phyloP scores from a whole-genome alignment of 2,888 invertebrate genomes.

The Coelogynopora nodosa region DNA sequence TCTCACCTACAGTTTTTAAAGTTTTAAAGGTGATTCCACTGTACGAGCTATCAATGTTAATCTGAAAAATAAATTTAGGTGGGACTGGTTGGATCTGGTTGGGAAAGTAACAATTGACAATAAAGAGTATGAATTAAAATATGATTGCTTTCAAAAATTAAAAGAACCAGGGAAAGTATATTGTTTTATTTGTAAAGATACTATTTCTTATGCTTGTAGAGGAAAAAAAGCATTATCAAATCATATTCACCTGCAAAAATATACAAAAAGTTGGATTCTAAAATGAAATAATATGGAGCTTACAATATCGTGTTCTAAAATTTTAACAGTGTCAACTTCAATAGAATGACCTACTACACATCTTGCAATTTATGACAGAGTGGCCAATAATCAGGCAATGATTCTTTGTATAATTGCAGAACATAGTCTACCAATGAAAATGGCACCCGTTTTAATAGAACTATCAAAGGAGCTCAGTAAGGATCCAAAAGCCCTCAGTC shows the following conservation, averaged over 20 bases:
- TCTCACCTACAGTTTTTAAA: not conserved
- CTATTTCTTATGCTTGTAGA: too few relatives aligned
- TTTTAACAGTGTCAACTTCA: too few relatives aligned
- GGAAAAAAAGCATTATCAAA: too few relatives aligned
- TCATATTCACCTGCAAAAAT: too few relatives aligned
- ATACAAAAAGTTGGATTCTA: too few relatives aligned
- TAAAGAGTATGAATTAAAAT: not conserved
- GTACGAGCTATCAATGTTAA: not conserved
- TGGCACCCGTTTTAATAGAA: conserved; percentile 46
- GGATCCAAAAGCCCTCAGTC: conserved; percentile 47
- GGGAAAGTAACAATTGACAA: not conserved
- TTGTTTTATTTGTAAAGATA: not conserved
- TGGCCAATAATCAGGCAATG: conserved; percentile 39
- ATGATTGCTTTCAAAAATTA: not conserved
- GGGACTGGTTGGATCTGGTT: not conserved
- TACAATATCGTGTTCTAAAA: too few relatives aligned
- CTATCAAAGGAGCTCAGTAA: conserved; percentile 36
- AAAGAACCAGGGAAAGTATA: not conserved
- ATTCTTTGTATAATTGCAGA: conserved; percentile 48
- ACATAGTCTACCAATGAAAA: conserved; percentile 47
- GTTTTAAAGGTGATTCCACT: not conserved
- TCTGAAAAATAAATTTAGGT: not conserved
- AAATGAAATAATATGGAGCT: too few relatives aligned
- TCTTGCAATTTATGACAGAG: too few relatives aligned
- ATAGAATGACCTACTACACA: too few relatives aligned